phyloP scores from a whole-genome alignment of 2,113 vertebrate species.

The Rhodinocichla rosea region DNA sequence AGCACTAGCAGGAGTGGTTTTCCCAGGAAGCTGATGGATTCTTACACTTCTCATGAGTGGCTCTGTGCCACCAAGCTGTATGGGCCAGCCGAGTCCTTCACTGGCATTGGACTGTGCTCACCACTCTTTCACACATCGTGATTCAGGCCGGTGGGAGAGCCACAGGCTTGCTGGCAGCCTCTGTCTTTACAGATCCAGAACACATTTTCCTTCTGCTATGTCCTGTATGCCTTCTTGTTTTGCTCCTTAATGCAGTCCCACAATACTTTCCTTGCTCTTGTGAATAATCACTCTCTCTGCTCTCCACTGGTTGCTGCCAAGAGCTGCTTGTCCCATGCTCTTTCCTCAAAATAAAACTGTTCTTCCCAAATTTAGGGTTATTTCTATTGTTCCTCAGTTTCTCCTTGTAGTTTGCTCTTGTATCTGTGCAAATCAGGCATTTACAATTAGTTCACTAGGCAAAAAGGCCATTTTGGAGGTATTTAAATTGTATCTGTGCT shows the following conservation, averaged over 20 bases:
- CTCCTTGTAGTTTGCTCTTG: background rate
- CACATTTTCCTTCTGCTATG: background rate
- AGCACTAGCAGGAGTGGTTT: background rate
- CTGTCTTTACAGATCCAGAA: background rate
- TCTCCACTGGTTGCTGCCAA: background rate
- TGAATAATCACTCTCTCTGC: background rate
- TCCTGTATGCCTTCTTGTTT: background rate
- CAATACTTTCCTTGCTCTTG: background rate
- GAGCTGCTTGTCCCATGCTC: background rate
- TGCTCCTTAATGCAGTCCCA: background rate
- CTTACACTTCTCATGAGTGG: background rate
- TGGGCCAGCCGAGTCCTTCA: background rate
- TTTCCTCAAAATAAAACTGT: background rate
- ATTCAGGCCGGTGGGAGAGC: background rate
- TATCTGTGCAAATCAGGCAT: background rate
- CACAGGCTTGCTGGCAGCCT: accelerated
- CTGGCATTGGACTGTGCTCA: background rate
- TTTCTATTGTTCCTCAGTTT: background rate
- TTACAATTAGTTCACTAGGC: background rate
- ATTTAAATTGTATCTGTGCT: background rate
- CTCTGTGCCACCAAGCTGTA: background rate
- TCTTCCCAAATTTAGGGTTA: background rate
- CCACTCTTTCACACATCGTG: accelerated
- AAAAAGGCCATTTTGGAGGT: background rate
- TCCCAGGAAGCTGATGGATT: background rate